Evolutionary conservation across 2,113 vertebrate species (phyloP).

Genomic region (Cinclus cinclus): DNA sequence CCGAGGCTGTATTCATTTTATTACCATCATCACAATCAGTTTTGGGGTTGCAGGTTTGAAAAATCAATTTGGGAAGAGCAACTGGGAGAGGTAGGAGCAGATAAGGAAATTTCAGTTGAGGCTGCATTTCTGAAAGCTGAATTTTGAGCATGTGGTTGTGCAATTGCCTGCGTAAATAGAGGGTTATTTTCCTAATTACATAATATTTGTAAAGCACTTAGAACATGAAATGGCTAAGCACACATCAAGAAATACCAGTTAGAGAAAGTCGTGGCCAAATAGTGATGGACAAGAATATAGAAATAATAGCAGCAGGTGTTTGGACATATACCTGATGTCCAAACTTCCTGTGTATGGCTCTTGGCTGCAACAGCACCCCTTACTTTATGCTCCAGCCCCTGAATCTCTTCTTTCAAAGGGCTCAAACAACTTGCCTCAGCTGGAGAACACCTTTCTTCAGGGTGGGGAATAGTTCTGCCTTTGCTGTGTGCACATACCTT

Average conservation of each 20-base stretch:
- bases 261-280: background rate
- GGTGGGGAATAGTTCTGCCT: background rate
- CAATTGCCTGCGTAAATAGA: conserved; percentile 44
- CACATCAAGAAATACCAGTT: background rate
- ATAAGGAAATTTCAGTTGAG: background rate
- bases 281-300: background rate
- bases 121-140: background rate
- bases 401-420: background rate
- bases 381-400: background rate
- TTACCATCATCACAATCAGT: background rate
- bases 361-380: background rate
- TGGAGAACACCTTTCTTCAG: background rate
- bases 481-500: background rate
- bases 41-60: background rate
- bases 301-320: background rate
- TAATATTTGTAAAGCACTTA: conserved; percentile 51
- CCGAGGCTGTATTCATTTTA: background rate
- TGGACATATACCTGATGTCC: background rate
- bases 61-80: background rate
- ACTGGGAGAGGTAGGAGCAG: background rate
- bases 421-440: background rate
- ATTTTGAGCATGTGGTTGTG: conserved; percentile 41
- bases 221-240: conserved; percentile 11
- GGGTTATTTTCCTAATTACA: conserved; percentile 52
- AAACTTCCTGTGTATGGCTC: background rate